Base-by-base conservation (phyloP, 2,797 vertebrate genomes). In the Bryconaethiops microstoma region DNA sequence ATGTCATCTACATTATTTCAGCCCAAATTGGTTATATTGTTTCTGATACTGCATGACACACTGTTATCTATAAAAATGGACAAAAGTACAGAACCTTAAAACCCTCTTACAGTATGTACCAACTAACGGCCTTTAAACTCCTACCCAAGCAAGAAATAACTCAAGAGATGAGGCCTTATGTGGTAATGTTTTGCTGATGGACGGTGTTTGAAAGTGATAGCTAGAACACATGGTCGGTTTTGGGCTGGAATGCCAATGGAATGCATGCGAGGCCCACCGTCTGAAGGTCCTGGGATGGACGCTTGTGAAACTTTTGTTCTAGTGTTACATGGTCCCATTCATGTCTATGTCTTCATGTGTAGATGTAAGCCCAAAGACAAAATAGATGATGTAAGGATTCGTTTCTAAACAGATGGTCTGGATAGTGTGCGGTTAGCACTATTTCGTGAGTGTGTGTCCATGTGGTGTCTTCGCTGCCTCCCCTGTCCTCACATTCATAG, bases 401-500 rank as follows among this genome's bases (percentile, higher is more conserved):
- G 21, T 25, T 17, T 59, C 72, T 60, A 60, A 74, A 21, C 72
- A 74, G 52, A 74, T 59, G 52, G 71, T 57, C 4, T 59, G 17
- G 52, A 55, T 55, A 9, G 42, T 59, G 54, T 14, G 67, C 45
- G 25, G 59, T 45, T 50, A 10, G 25, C 9, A 64, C 23, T 42
- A 40, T 57, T 64, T 10, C 65, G 74, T 39, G 8, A 68, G 75
- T 16, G 39, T 21, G 65, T 68, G 62, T 64, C 13, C 4, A 23
- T 29, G 62, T 13, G 54, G 69, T 59, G 40, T 75, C 63, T 45
- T 52, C 63, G 48, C 77, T 74, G 48, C 63, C 57, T 50, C 13
- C 35, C 29, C 57, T 76, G 67, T 77, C 80, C 63, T 72, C 59
- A 19, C 4, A 45, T 64, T 77, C 62, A 65, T 57, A 64, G 80